These are phyloP conservation scores for Rhyzopertha dominica DNA, from an alignment of 1,140 invertebrate genomes.

Conservation along the genomic window DNA sequence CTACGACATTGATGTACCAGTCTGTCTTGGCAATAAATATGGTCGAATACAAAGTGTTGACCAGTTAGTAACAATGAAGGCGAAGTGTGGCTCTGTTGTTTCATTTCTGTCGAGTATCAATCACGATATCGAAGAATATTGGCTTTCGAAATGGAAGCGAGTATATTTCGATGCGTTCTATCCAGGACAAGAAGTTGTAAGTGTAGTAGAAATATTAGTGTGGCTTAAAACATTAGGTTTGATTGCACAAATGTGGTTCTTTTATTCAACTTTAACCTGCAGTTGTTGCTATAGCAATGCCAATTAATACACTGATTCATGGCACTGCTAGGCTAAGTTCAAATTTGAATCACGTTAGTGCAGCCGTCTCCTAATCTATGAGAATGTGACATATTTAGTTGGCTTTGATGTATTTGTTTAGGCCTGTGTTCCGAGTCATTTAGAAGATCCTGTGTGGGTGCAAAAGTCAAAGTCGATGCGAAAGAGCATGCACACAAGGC, in stretches of 20 bases:
- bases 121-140: constrained; percentile 39
- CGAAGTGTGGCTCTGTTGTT: constrained; percentile 41
- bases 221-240: neutral
- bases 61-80: constrained; percentile 37
- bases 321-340: too few species aligned
- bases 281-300: too few species aligned
- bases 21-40: constrained; percentile 64
- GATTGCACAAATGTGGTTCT: neutral
- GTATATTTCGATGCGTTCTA: constrained; percentile 34
- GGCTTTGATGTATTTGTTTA: too few species aligned
- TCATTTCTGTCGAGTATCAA: constrained; percentile 38
- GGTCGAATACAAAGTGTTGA: constrained; percentile 41
- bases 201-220: constrained; percentile 9
- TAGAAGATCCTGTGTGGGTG: constrained; percentile 74
- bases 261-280: too few species aligned
- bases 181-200: constrained; percentile 42
- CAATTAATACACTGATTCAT: too few species aligned
- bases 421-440: constrained; percentile 43
- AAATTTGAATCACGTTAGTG: too few species aligned
- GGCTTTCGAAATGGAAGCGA: constrained; percentile 35
- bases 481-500: constrained; percentile 58
- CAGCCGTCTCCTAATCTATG: too few species aligned
- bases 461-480: constrained; percentile 70
- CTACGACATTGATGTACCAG: constrained; percentile 73
- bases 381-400: too few species aligned